Conservation (phyloP, 2,888 invertebrate genomes). For the Gibbula magus region DNA sequence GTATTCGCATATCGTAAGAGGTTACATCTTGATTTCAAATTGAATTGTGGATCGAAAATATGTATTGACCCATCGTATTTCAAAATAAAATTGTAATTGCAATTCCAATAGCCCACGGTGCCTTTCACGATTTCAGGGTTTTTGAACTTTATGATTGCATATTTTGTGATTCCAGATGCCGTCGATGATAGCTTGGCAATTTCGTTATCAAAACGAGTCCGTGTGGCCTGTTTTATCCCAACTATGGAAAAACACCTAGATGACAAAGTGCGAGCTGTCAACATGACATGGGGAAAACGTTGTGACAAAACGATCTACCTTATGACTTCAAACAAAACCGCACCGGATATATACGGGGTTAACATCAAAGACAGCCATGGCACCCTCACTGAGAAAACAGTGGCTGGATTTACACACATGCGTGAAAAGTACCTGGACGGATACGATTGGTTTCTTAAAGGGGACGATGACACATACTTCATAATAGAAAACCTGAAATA, state of each 20-base stretch:
- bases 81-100: too few species aligned
- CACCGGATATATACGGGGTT: constrained; percentile 82
- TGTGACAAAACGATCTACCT: constrained; percentile 77
- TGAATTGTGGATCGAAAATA: too few species aligned
- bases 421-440: constrained; percentile 87
- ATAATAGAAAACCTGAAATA: constrained; percentile 94
- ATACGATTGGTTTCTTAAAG: constrained; percentile 97
- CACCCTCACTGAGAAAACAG: constrained; percentile 97
- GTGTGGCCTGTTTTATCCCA: constrained; percentile 96
- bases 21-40: too few species aligned
- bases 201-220: constrained; percentile 82
- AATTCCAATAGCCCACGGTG: too few species aligned
- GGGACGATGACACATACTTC: constrained; percentile 98
- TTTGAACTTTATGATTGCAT: too few species aligned
- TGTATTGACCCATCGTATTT: too few species aligned
- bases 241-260: constrained; percentile 91
- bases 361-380: constrained; percentile 91
- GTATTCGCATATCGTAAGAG: too few species aligned
- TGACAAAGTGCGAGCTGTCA: constrained; percentile 90
- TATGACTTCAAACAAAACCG: constrained; percentile 76
- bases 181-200: constrained; percentile 38
- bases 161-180: constrained; percentile 30
- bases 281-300: constrained; percentile 94
- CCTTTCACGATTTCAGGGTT: too few species aligned
- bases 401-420: constrained; percentile 90